Evolutionary conservation across 1,140 invertebrate species (phyloP).

Genomic region (Nephotettix cincticeps): DNA sequence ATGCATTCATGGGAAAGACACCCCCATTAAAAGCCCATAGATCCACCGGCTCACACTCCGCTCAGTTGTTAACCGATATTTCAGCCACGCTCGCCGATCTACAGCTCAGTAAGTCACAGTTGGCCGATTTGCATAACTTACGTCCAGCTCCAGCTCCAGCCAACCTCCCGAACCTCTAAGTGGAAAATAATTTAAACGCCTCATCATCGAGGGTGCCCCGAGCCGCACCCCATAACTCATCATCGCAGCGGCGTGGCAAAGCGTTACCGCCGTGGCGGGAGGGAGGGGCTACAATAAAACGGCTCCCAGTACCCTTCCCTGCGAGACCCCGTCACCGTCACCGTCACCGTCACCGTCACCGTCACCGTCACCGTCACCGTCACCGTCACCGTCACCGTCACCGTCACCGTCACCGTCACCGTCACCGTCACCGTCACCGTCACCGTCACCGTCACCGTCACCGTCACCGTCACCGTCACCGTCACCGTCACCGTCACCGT

Average conservation of each 20-base stretch:
- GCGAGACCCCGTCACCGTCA: neutral
- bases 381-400: neutral
- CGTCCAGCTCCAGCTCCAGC: neutral
- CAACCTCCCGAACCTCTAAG: slow-evolving; percentile 11
- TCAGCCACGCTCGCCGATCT: too few species aligned
- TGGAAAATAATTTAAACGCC: slow-evolving; percentile 23
- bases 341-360: neutral
- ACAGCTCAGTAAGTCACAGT: neutral
- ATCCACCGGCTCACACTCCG: too few species aligned
- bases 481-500: neutral
- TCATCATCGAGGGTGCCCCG: slow-evolving; percentile 7
- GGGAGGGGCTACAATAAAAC: neutral
- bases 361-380: neutral
- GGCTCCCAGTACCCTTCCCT: slow-evolving; percentile 1
- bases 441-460: neutral
- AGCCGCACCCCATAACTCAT: slow-evolving; percentile 25
- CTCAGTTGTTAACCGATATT: too few species aligned
- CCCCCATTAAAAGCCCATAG: too few species aligned
- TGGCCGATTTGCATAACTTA: slow-evolving; percentile 18
- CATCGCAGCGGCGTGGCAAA: neutral
- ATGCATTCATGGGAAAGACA: too few species aligned
- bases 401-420: neutral
- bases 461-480: neutral
- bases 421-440: neutral
- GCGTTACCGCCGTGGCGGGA: neutral